Percentiles rank a stretch among this genome's conserved stretches.
phyloP scores from a whole-genome alignment of 2,113 vertebrate genomes.

The Pholis gunnellus region DNA sequence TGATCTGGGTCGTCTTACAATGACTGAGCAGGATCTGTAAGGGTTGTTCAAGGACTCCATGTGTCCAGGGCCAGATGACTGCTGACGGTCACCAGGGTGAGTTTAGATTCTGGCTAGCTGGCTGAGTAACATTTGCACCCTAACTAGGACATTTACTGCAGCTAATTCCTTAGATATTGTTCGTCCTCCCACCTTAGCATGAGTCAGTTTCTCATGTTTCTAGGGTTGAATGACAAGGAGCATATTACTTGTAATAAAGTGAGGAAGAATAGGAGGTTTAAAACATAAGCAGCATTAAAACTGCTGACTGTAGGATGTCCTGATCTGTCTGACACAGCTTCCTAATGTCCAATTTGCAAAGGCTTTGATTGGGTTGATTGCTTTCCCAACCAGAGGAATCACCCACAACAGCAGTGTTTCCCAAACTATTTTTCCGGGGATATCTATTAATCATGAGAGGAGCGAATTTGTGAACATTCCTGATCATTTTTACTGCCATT shows the following conservation, averaged over 20 bases:
- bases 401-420: neutral
- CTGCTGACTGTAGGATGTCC: neutral
- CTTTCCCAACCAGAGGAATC: neutral
- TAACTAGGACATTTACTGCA: neutral
- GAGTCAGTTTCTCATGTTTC: neutral
- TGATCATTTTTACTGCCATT: no score
- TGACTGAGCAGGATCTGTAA: slow-evolving; percentile 21
- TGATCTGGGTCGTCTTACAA: slow-evolving; percentile 12
- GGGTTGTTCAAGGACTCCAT: slow-evolving; percentile 31
- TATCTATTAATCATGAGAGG: no score
- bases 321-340: neutral
- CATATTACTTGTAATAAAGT: neutral
- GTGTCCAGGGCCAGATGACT: slow-evolving; percentile 13
- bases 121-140: neutral
- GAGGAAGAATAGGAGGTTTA: neutral
- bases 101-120: neutral
- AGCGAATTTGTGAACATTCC: no score
- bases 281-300: neutral
- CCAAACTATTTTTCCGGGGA: neutral
- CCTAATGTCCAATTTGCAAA: neutral
- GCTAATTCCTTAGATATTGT: neutral
- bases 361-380: neutral
- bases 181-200: neutral
- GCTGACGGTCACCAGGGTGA: neutral
- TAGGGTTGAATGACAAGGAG: neutral